Evolutionary conservation across 1,140 invertebrate species (phyloP).

Genomic region (Geopemphigus sp.): DNA sequence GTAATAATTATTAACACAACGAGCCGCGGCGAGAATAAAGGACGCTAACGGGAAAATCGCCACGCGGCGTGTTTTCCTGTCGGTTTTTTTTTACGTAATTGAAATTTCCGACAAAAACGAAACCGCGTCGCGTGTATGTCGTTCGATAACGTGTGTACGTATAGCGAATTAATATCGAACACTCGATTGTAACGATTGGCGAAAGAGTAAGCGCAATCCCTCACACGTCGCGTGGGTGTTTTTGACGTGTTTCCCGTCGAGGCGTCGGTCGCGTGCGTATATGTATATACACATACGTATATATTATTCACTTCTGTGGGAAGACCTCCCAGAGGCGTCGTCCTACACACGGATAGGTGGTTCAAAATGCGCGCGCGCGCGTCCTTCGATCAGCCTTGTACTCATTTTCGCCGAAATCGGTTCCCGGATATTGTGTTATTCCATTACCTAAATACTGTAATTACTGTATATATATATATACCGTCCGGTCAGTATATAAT

Average conservation of each 20-base stretch:
- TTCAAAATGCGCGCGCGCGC: constrained; percentile 28
- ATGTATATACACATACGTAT: no score
- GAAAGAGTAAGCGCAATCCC: not conserved
- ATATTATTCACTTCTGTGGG: not conserved
- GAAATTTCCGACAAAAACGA: no score
- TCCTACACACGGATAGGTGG: constrained; percentile 42
- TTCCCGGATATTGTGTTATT: no score
- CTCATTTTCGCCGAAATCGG: not conserved
- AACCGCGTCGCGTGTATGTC: not conserved
- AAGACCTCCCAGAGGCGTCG: constrained; percentile 49
- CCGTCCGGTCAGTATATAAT: no score
- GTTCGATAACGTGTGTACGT: not conserved
- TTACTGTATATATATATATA: no score
- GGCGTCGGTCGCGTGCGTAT: constrained; percentile 1
- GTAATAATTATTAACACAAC: no score
- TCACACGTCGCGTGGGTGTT: not conserved
- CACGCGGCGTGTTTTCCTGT: no score
- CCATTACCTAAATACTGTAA: no score
- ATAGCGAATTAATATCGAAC: not conserved
- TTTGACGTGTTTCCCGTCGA: constrained; percentile 27
- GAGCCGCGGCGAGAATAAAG: no score
- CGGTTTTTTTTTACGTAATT: no score
- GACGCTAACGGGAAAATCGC: no score
- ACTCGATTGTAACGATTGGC: constrained; percentile 2
- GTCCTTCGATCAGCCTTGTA: constrained; percentile 45